A percentile compares a stretch with the other conserved stretches of the same genome.
These are phyloP conservation scores for Emys orbicularis DNA, from an alignment of 2,797 vertebrate species.

Conservation along the genomic window DNA sequence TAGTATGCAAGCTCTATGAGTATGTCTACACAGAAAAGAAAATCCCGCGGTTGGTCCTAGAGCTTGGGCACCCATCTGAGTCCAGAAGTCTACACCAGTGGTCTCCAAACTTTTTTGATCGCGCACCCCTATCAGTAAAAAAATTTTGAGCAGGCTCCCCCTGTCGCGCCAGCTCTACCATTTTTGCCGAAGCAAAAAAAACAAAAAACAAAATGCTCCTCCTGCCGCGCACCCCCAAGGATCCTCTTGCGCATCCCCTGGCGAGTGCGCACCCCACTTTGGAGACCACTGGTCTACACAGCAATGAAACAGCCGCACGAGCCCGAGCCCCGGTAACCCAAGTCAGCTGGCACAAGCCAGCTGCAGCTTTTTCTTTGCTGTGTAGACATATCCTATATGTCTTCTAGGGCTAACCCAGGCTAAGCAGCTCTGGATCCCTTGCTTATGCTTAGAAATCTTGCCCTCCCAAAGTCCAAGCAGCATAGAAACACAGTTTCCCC, in stretches of 20 bases:
- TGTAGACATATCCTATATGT: background rate
- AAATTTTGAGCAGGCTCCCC: too few species aligned
- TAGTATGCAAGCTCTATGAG: background rate
- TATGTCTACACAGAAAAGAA: background rate
- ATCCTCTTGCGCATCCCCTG: too few species aligned
- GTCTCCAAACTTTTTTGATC: too few species aligned
- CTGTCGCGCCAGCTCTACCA: too few species aligned
- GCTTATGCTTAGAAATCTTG: background rate
- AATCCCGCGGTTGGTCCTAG: background rate
- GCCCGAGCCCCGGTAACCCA: background rate
- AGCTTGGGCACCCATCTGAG: background rate
- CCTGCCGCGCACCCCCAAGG: too few species aligned
- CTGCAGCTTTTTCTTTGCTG: background rate
- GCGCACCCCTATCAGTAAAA: too few species aligned
- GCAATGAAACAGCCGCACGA: background rate
- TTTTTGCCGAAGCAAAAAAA: too few species aligned
- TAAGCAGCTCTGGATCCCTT: background rate
- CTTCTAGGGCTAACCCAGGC: background rate
- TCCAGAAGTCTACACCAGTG: background rate
- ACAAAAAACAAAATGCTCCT: too few species aligned
- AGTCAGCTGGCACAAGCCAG: background rate
- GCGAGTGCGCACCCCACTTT: too few species aligned
- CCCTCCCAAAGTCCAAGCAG: background rate
- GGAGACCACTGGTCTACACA: background rate
- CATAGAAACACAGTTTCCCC: background rate